These are phyloP conservation scores for Saccopteryx bilineata DNA, from an alignment of 2,113 vertebrate species.

Conservation along the genomic window DNA sequence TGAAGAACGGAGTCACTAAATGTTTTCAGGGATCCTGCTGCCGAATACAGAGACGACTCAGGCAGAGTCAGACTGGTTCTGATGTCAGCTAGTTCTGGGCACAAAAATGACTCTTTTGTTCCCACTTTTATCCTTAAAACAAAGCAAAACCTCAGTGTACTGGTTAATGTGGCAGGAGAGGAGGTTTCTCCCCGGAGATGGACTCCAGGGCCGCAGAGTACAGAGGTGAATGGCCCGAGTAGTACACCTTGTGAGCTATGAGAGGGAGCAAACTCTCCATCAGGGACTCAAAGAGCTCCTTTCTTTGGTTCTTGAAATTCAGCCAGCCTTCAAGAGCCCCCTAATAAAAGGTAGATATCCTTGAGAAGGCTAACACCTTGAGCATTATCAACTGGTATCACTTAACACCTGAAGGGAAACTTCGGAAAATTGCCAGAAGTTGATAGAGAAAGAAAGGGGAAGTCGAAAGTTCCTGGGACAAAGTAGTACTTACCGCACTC, in stretches of 20 bases:
- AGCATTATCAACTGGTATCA: constrained; percentile 74
- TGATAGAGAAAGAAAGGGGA: constrained; percentile 53
- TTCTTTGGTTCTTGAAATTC: constrained; percentile 71
- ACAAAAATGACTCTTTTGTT: neutral
- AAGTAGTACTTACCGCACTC: neutral
- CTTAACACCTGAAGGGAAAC: constrained; percentile 74
- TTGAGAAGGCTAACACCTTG: constrained; percentile 80
- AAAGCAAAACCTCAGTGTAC: neutral
- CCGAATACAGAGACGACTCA: neutral
- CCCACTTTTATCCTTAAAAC: neutral
- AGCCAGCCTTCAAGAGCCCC: constrained; percentile 65
- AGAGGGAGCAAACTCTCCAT: neutral
- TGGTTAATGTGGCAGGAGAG: neutral
- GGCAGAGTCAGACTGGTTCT: neutral
- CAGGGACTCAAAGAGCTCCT: constrained; percentile 34
- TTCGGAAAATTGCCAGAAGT: constrained; percentile 43
- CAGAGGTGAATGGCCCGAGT: neutral
- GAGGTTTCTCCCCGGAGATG: neutral
- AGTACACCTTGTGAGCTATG: neutral
- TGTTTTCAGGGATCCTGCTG: neutral
- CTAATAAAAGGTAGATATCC: constrained; percentile 76
- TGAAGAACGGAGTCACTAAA: neutral
- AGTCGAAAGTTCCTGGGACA: neutral
- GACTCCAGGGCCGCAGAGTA: neutral
- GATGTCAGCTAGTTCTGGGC: neutral